phyloP scores from a whole-genome alignment of 2,888 invertebrate genomes.

The Osmoderma eremita region DNA sequence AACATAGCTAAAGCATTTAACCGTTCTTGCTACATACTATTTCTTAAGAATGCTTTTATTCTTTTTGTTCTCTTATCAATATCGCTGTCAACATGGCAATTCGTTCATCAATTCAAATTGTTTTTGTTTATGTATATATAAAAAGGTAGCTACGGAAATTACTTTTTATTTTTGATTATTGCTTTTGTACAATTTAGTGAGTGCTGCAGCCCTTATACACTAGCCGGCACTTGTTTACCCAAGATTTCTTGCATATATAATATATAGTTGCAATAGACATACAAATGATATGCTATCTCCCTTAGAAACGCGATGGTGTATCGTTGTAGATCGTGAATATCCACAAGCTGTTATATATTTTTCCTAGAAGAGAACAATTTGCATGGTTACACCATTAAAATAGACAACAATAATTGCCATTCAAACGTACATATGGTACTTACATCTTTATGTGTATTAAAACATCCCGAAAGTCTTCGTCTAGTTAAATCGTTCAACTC shows the following conservation, averaged over 20 bases:
- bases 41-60: no score
- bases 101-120: no score
- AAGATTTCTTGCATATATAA: background rate
- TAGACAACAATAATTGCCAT: background rate
- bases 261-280: background rate
- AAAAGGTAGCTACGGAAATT: no score
- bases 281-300: background rate
- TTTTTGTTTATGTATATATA: no score
- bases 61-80: no score
- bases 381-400: background rate
- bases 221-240: background rate
- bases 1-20: no score
- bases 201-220: no score
- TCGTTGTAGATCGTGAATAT: background rate
- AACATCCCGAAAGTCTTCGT: slow-evolving; percentile 78
- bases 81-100: no score
- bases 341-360: slow-evolving; percentile 11
- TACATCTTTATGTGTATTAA: slow-evolving; percentile 71
- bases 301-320: background rate
- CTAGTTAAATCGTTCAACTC: slow-evolving; percentile 75
- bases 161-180: no score
- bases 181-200: no score
- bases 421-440: background rate
- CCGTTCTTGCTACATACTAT: no score
- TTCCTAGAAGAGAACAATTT: slow-evolving; percentile 3